Evolutionary conservation across 1,140 invertebrate genomes (phyloP).

Genomic region (Zaprionus ornatus): DNA sequence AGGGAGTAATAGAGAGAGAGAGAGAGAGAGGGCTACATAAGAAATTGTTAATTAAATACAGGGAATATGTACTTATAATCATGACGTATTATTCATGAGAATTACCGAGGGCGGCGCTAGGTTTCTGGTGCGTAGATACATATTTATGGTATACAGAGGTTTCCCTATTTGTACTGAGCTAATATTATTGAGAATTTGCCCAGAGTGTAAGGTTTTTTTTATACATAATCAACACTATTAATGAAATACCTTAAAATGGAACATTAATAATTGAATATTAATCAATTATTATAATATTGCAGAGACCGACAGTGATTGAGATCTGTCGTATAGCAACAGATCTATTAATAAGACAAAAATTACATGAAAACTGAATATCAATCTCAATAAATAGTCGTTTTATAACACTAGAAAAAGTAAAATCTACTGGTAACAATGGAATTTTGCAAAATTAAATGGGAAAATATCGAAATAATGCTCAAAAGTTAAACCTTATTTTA

Average conservation of each 20-base stretch:
- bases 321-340: too few species aligned
- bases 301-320: too few species aligned
- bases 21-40: not conserved
- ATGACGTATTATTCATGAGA: not conserved
- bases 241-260: not conserved
- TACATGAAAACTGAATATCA: not conserved
- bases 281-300: too few species aligned
- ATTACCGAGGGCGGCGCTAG: not conserved
- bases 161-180: too few species aligned
- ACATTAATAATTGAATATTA: not conserved
- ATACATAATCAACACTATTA: not conserved
- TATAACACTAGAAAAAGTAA: not conserved
- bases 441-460: not conserved
- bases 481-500: too few species aligned
- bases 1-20: not conserved
- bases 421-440: not conserved
- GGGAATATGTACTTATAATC: not conserved
- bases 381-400: not conserved
- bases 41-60: not conserved
- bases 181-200: too few species aligned
- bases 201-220: not conserved
- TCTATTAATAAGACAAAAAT: too few species aligned
- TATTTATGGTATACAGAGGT: too few species aligned
- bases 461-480: not conserved
- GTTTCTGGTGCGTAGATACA: too few species aligned